A percentile compares a stretch with the other conserved stretches of the same genome.
phyloP scores from a whole-genome alignment of 2,797 vertebrate genomes.

The Lycodopsis pacificus region DNA sequence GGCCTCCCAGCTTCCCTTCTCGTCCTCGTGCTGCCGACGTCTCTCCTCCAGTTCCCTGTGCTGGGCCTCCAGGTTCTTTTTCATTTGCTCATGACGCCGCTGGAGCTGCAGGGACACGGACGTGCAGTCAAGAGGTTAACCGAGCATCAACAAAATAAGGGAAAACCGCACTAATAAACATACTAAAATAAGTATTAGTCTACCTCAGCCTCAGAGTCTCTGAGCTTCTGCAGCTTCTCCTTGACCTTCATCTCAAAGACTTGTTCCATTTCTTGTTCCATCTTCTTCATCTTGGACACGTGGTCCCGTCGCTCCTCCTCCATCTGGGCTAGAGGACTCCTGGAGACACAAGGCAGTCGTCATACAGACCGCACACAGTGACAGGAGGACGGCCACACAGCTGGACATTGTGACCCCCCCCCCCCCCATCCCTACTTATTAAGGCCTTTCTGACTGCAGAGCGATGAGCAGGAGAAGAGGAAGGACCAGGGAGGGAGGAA shows the following conservation, averaged over 20 bases:
- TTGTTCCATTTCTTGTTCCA: slow-evolving; percentile 98
- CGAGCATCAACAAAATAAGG: neutral
- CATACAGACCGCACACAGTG: slow-evolving; percentile 20
- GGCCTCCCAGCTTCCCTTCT: slow-evolving; percentile 91
- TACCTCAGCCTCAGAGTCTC: slow-evolving; percentile 95
- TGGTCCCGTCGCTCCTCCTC: slow-evolving; percentile 95
- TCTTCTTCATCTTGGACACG: slow-evolving; percentile 96
- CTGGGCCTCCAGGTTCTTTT: slow-evolving; percentile 98
- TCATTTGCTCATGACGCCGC: slow-evolving; percentile 98
- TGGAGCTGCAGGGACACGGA: slow-evolving; percentile 85
- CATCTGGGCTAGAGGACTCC: slow-evolving; percentile 97
- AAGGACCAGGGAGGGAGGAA: slow-evolving; percentile 18
- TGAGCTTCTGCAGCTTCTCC: slow-evolving; percentile 96
- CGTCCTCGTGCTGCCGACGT: slow-evolving; percentile 92
- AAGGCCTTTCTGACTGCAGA: neutral
- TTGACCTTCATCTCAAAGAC: slow-evolving; percentile 99
- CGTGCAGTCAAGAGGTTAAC: neutral
- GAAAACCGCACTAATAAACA: neutral
- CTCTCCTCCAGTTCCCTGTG: slow-evolving; percentile 97
- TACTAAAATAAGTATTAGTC: neutral
- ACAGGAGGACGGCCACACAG: neutral
- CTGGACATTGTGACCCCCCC: neutral
- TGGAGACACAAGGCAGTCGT: slow-evolving; percentile 67
- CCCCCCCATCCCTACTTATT: neutral
- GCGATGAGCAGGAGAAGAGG: slow-evolving; percentile 13